Percentiles rank a stretch among this genome's conserved stretches.
These are phyloP conservation scores for Condylura cristata DNA, from an alignment of 2,113 vertebrate genomes.

Conservation along the genomic window DNA sequence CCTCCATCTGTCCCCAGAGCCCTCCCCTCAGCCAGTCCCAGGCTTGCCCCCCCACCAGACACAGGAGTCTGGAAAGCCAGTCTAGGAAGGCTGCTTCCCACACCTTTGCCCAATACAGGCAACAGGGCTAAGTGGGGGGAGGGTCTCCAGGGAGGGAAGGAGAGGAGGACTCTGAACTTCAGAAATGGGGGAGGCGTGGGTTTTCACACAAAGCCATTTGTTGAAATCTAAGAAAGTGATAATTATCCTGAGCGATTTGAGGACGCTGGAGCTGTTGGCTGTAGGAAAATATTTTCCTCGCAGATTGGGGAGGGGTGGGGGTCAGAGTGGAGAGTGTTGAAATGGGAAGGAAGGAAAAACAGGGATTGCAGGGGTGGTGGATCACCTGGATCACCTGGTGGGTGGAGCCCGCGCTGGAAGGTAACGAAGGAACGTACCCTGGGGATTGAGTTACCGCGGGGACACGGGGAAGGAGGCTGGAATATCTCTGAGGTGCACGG, in stretches of 20 bases:
- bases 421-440: not conserved
- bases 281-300: constrained; percentile 79
- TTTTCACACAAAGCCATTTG: constrained; percentile 70
- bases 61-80: constrained; percentile 42
- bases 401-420: not conserved
- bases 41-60: not conserved
- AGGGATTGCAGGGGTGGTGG: too few relatives aligned
- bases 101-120: not conserved
- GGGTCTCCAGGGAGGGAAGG: constrained; percentile 66
- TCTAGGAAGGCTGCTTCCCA: not conserved
- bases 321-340: not conserved
- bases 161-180: not conserved
- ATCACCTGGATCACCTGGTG: constrained; percentile 51
- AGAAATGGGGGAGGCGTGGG: constrained; percentile 20
- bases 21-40: too few relatives aligned
- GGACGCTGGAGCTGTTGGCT: constrained; percentile 41
- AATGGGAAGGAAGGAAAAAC: not conserved
- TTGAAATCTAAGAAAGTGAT: constrained; percentile 85
- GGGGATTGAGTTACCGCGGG: not conserved
- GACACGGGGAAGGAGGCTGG: not conserved
- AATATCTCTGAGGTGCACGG: not conserved
- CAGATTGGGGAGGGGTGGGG: not conserved
- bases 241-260: constrained; percentile 80
- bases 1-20: not conserved
- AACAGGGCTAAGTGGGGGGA: not conserved